phyloP scores from a whole-genome alignment of 1,140 invertebrate genomes.

The Drosophila takahashii region DNA sequence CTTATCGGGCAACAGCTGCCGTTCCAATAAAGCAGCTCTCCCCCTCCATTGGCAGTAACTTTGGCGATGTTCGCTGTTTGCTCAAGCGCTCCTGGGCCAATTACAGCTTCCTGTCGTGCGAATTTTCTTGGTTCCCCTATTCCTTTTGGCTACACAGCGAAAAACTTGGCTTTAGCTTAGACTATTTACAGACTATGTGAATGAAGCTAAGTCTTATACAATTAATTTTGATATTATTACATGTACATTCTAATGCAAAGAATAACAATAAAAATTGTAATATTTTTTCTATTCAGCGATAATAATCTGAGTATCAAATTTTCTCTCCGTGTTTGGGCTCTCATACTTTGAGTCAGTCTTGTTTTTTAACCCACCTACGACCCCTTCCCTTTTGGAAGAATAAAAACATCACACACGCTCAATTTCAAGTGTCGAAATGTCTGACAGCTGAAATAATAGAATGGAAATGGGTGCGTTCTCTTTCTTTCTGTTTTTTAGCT shows the following conservation, averaged over 20 bases:
- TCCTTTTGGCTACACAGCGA: slow-evolving; percentile 18
- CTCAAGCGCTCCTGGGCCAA: slow-evolving; percentile 64
- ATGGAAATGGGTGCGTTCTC: slow-evolving; percentile 48
- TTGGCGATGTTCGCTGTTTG: slow-evolving; percentile 55
- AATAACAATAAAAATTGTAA: not conserved
- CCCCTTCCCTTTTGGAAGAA: slow-evolving; percentile 30
- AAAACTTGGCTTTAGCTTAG: not conserved
- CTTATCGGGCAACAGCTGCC: slow-evolving; percentile 72
- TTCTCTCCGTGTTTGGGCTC: slow-evolving; percentile 32
- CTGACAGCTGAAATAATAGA: slow-evolving; percentile 80
- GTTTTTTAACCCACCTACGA: slow-evolving; percentile 33
- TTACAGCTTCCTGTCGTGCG: slow-evolving; percentile 77
- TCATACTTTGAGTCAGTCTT: slow-evolving; percentile 1
- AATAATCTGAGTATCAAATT: not conserved
- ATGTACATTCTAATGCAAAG: too few relatives aligned
- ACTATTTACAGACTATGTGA: not conserved
- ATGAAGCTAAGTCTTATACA: too few relatives aligned
- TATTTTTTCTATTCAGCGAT: not conserved
- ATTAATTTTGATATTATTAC: too few relatives aligned
- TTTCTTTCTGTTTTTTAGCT: slow-evolving; percentile 4
- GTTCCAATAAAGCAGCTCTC: slow-evolving; percentile 38
- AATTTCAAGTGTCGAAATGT: slow-evolving; percentile 79
- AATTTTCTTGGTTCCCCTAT: slow-evolving; percentile 44
- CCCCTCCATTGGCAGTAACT: slow-evolving; percentile 22
- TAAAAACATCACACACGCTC: slow-evolving; percentile 75